phyloP scores from a whole-genome alignment of 2,888 invertebrate genomes.

The Elegia similella region DNA sequence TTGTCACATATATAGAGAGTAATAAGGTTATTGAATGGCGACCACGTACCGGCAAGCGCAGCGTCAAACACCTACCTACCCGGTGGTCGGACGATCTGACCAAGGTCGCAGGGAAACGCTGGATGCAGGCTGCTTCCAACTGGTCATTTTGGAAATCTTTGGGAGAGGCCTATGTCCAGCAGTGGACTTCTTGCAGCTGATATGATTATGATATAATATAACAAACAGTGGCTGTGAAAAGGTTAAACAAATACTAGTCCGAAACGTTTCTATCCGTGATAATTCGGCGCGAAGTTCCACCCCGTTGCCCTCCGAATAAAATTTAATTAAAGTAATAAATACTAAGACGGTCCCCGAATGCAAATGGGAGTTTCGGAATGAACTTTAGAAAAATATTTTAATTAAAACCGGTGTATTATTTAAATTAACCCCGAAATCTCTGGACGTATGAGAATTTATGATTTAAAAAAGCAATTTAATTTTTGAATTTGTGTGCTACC shows the following conservation, averaged over 20 bases:
- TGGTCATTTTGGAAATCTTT: too few species aligned
- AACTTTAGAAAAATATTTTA: slow-evolving; percentile 29
- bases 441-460: slow-evolving; percentile 9
- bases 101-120: too few species aligned
- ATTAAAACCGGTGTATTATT: slow-evolving; percentile 19
- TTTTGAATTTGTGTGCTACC: neutral
- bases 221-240: too few species aligned
- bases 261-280: slow-evolving; percentile 5
- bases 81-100: too few species aligned
- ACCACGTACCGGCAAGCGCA: too few species aligned
- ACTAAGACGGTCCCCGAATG: slow-evolving; percentile 31
- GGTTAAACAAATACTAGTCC: neutral
- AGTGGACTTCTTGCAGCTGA: too few species aligned
- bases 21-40: too few species aligned
- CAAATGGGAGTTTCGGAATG: slow-evolving; percentile 29
- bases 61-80: too few species aligned
- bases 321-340: slow-evolving; percentile 39
- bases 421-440: slow-evolving; percentile 13
- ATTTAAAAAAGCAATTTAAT: slow-evolving; percentile 8
- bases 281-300: slow-evolving; percentile 22
- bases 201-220: too few species aligned
- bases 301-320: slow-evolving; percentile 31
- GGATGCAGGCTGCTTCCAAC: too few species aligned
- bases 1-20: too few species aligned
- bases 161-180: too few species aligned